Conservation (phyloP, 2,797 vertebrate genomes). For the Catharus ustulatus region DNA sequence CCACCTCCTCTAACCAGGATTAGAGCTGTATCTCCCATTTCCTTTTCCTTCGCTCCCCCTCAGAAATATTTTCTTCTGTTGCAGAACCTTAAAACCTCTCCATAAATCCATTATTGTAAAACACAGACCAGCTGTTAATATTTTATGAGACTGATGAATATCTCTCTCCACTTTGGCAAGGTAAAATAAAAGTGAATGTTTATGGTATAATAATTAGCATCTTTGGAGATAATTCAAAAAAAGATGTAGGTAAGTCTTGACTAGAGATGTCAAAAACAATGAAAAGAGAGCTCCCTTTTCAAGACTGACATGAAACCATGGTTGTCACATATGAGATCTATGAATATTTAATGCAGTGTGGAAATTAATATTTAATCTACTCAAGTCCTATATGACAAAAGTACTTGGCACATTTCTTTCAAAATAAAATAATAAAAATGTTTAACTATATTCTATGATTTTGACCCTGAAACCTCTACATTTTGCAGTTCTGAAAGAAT, state of each 20-base stretch:
- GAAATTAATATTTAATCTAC: constrained; percentile 65
- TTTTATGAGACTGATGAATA: not conserved
- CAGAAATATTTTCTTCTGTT: not conserved
- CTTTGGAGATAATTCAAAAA: constrained; percentile 42
- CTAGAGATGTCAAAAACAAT: constrained; percentile 22
- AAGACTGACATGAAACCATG: constrained; percentile 19
- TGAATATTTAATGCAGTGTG: constrained; percentile 45
- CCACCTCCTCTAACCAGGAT: not conserved
- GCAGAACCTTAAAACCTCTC: not conserved
- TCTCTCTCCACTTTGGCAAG: not conserved
- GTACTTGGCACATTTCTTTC: constrained; percentile 8
- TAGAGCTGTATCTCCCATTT: not conserved
- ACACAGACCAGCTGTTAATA: constrained; percentile 7
- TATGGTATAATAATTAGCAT: constrained; percentile 41
- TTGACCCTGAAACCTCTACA: not conserved
- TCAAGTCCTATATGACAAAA: not conserved
- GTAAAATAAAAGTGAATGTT: constrained; percentile 20
- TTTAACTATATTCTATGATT: not conserved
- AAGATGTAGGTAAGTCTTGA: constrained; percentile 7
- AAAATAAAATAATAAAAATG: constrained; percentile 34
- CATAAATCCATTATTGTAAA: constrained; percentile 8
- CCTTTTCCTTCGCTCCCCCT: not conserved
- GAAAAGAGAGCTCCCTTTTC: constrained; percentile 6
- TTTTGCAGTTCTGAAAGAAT: not conserved
- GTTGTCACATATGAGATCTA: not conserved